Evolutionary conservation across 2,797 vertebrate genomes (phyloP), one percentile per base, ranked within the genome.

Genomic region (Epinephelus malabaricus): DNA sequence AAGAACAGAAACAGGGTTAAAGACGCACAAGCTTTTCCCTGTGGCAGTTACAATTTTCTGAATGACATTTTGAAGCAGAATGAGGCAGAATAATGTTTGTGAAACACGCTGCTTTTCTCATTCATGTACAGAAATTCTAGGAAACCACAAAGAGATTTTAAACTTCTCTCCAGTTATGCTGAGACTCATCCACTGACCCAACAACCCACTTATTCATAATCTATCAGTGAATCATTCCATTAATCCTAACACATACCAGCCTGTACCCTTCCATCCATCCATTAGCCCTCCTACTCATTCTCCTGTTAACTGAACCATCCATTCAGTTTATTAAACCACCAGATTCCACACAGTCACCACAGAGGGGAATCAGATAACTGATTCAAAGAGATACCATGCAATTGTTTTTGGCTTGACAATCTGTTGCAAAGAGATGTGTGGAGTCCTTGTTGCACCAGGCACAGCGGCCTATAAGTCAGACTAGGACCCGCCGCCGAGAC

Each of bases 401-500:
- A 67, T 81, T 72, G 78, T 34, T 79, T 73, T 76, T 82, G 87
- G 85, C 81, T 67, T 34, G 45, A 54, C 21, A 47, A 43, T 14
- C 23, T 0, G 43, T 49, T 51, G 65, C 67, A 53, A 14, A 58
- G 72, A 65, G 66, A 74, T 47, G 85, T 85, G 82, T 85, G 71
- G 67, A 79, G 82, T 73, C 77, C 75, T 51, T 80, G 85, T 74
- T 81, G 85, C 61, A 19, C 82, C 90, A 85, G 78, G 77, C 89
- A 84, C 91, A 77, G 53, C 21, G 65, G 84, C 83, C 61, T 83
- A 81, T 91, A 84, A 91, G 82, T 93, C 87, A 93, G 83, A 90
- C 81, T 40, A 27, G 56, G 86, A 89, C 92, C 91, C 77, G 89
- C 90, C 78, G 70, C 84, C 67, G 72, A 95, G 94, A 95, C 94